These are phyloP conservation scores for Dryobota labecula DNA, from an alignment of 2,888 invertebrate genomes.

Conservation along the genomic window DNA sequence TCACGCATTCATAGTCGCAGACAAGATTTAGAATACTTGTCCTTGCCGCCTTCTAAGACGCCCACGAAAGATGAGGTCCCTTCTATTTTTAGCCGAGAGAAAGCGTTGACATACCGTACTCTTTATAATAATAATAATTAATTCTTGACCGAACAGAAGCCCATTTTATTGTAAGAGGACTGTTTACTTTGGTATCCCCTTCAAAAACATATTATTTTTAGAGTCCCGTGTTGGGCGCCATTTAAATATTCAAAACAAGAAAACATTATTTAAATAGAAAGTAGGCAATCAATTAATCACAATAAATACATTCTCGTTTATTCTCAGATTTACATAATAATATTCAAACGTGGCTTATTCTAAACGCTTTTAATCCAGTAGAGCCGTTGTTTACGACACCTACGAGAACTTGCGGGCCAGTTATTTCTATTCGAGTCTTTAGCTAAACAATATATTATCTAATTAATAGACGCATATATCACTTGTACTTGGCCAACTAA, in stretches of 20 bases:
- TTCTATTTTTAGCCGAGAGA: slow-evolving; percentile 44
- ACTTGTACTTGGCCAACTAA: not conserved
- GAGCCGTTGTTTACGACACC: slow-evolving; percentile 24
- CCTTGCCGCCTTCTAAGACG: slow-evolving; percentile 3
- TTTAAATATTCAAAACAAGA: slow-evolving; percentile 6
- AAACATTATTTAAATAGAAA: not conserved
- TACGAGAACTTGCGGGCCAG: slow-evolving; percentile 2
- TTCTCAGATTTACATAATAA: not conserved
- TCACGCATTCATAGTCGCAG: slow-evolving; percentile 23
- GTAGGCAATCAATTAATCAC: not conserved
- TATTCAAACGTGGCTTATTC: not conserved
- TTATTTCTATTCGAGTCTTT: slow-evolving; percentile 28
- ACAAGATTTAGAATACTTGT: slow-evolving; percentile 14
- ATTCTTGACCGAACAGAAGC: not conserved
- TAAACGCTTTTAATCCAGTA: not conserved
- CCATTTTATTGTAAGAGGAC: not conserved
- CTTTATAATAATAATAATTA: slow-evolving; percentile 22
- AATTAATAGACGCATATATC: not conserved
- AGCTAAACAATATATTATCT: not conserved
- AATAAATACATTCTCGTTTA: not conserved
- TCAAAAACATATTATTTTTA: not conserved
- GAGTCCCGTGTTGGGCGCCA: slow-evolving; percentile 17
- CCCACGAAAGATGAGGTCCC: slow-evolving; percentile 20
- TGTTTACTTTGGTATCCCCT: not conserved
- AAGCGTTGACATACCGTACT: not conserved